phyloP scores from a whole-genome alignment of 2,113 vertebrate genomes.

The Cynocephalus volans region DNA sequence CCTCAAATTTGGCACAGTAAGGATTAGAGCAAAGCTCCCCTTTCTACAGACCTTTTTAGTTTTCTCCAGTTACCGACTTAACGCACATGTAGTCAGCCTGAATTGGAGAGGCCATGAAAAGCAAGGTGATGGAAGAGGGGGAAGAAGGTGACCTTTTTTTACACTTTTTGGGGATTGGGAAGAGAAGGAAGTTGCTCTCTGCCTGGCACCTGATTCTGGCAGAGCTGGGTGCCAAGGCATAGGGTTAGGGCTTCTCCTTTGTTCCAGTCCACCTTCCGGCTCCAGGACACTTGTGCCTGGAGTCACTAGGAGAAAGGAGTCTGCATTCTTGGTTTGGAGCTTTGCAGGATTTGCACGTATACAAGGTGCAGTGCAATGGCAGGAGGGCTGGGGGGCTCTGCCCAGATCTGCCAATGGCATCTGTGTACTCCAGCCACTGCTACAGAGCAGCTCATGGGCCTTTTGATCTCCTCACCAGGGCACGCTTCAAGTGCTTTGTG shows the following conservation, averaged over 20 bases:
- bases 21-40: neutral
- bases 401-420: neutral
- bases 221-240: neutral
- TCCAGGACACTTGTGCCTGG: neutral
- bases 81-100: neutral
- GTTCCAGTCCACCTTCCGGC: neutral
- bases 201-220: neutral
- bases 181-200: neutral
- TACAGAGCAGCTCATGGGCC: neutral
- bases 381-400: neutral
- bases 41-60: neutral
- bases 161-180: neutral
- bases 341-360: neutral
- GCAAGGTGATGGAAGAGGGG: neutral
- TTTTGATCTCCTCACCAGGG: slow-evolving; percentile 3
- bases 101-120: neutral
- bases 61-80: neutral
- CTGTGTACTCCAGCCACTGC: neutral
- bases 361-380: neutral
- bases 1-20: neutral
- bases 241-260: neutral
- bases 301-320: neutral
- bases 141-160: neutral
- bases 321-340: neutral
- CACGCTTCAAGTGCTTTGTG: slow-evolving; percentile 45